Base-by-base conservation (phyloP, 2,888 invertebrate genomes). In the Anagyrus pseudococci region DNA sequence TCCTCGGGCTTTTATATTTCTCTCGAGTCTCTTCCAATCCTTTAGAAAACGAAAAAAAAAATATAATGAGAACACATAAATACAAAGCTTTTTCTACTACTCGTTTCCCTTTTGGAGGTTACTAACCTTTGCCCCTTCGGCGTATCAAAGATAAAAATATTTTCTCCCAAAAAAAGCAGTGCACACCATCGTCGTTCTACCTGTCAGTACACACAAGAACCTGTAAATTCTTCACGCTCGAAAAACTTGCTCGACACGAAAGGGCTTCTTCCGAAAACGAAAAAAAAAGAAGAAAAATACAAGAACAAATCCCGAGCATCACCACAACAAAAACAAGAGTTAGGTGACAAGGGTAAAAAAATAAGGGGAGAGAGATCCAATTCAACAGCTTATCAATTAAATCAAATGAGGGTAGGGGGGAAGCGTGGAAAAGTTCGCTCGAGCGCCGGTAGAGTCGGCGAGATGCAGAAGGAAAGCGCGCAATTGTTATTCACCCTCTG, bases 401-500 rank as follows among this genome's bases (percentile, higher is more conserved):
- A n/a, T n/a, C n/a, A n/a, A n/a, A n/a, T n/a, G n/a, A n/a, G n/a
- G n/a, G n/a, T n/a, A n/a, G n/a, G n/a, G n/a, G n/a, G n/a, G n/a
- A n/a, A n/a, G n/a, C n/a, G n/a, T n/a, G n/a, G n/a, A n/a, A n/a
- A n/a, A n/a, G n/a, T n/a, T n/a, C n/a, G n/a, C n/a, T n/a, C n/a
- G n/a, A n/a, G n/a, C n/a, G n/a, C n/a, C n/a, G n/a, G n/a, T n/a
- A n/a, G n/a, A n/a, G n/a, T n/a, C n/a, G n/a, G n/a, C n/a, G n/a
- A 7, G 46, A 29, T 29, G 33, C 22, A 23, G 17, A 47, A 52
- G 29, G 54, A 17, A 17, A 37, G 22, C 40, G 26, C 49, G 33
- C 37, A 40, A 60, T 64, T 60, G 19, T 56, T 64, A 60, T 64
- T 60, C 64, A 56, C 59, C 59, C 56, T 48, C 53, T 20, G 56